Percentiles rank a stretch among this genome's conserved stretches.
Conservation (phyloP, 2,113 vertebrate species). For the Electrona antarctica region DNA sequence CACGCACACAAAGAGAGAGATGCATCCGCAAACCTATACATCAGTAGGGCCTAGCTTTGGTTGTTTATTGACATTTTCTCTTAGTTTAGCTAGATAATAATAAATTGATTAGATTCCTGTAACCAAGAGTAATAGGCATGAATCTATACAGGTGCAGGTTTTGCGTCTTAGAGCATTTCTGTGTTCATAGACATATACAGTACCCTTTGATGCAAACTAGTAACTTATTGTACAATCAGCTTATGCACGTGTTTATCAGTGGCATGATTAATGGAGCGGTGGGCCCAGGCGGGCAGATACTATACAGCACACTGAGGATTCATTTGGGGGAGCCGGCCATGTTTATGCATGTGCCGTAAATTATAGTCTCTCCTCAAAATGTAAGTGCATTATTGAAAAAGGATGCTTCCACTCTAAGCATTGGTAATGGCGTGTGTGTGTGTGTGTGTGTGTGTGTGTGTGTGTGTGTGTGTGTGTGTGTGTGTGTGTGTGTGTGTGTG, state of each 20-base stretch:
- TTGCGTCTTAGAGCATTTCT: too few species aligned
- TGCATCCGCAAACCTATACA: background rate
- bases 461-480: too few species aligned
- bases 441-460: background rate
- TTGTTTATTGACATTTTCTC: background rate
- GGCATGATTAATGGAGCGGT: constrained; percentile 62
- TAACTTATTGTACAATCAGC: constrained; percentile 63
- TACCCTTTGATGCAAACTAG: constrained; percentile 36
- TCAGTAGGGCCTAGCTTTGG: too few species aligned
- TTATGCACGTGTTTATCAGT: constrained; percentile 62
- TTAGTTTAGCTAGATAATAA: too few species aligned
- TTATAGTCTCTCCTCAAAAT: constrained; percentile 49
- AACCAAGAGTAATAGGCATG: too few species aligned
- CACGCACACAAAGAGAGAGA: background rate
- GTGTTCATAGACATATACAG: too few species aligned
- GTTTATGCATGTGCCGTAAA: constrained; percentile 64
- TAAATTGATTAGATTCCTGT: too few species aligned
- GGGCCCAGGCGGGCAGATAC: constrained; percentile 30
- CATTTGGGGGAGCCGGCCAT: constrained; percentile 61
- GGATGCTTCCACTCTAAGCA: constrained; percentile 56
- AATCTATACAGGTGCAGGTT: too few species aligned
- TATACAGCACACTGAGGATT: constrained; percentile 59
- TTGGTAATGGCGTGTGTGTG: constrained; percentile 38
- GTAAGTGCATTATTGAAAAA: constrained; percentile 64
- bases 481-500: background rate